phyloP scores from a whole-genome alignment of 2,888 invertebrate species.

The Lycaena phlaeas region DNA sequence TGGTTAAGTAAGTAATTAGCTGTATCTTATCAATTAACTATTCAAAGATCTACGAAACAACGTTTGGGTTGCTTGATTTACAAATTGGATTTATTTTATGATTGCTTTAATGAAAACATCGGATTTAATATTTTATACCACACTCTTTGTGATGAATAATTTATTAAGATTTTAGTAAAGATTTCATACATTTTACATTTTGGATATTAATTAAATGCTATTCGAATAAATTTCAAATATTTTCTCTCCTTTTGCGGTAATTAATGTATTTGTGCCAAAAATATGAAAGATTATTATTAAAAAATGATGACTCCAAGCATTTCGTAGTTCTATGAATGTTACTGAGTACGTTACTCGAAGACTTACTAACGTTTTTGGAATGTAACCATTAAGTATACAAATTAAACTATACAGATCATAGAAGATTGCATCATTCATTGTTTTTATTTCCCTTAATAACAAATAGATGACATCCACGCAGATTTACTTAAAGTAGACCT shows the following conservation, averaged over 20 bases:
- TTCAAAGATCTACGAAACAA: constrained; percentile 27
- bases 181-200: too few relatives aligned
- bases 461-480: too few relatives aligned
- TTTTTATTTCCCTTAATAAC: constrained; percentile 34
- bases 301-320: constrained; percentile 4
- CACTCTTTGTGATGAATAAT: too few relatives aligned
- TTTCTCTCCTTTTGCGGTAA: too few relatives aligned
- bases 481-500: too few relatives aligned
- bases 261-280: constrained; percentile 20
- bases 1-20: constrained; percentile 27
- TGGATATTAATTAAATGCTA: too few relatives aligned
- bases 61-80: constrained; percentile 4
- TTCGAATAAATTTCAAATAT: too few relatives aligned
- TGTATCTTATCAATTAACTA: constrained; percentile 21
- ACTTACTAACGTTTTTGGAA: constrained; percentile 37
- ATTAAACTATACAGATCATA: constrained; percentile 51
- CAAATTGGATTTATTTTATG: too few relatives aligned
- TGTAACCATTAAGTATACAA: constrained; percentile 43
- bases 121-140: too few relatives aligned
- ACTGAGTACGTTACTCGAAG: constrained; percentile 34
- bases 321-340: constrained; percentile 24
- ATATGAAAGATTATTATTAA: constrained; percentile 1
- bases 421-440: constrained; percentile 45
- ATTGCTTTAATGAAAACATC: too few relatives aligned
- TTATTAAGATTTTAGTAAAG: too few relatives aligned